These are phyloP conservation scores for Poeciliopsis turneri DNA, from an alignment of 2,797 vertebrate species.

Conservation along the genomic window DNA sequence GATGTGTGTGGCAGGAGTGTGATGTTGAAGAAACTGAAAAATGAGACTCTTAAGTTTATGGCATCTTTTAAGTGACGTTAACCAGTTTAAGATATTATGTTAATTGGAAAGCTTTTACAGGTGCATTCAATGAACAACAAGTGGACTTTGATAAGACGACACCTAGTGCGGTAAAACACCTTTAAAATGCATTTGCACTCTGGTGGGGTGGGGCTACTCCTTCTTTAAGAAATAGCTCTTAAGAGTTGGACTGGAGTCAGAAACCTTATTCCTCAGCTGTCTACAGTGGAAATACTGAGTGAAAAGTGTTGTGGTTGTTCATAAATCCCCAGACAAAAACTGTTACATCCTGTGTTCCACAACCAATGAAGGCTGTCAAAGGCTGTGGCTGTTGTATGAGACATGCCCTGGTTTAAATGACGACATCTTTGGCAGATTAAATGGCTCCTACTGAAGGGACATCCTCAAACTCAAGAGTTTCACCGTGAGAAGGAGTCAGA, in stretches of 20 bases:
- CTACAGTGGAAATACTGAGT: not conserved
- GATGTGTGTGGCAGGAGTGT: conserved; percentile 11
- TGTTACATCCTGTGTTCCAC: conserved; percentile 1
- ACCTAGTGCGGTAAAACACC: not conserved
- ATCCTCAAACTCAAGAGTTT: not conserved
- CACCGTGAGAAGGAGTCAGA: not conserved
- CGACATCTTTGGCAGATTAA: not conserved
- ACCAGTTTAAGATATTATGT: not conserved
- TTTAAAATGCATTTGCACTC: conserved; percentile 1
- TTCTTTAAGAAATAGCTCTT: conserved; percentile 1
- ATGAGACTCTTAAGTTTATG: not conserved
- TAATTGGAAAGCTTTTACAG: not conserved
- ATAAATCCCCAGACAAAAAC: not conserved
- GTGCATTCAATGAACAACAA: not conserved
- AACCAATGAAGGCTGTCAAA: not conserved
- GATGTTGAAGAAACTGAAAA: not conserved
- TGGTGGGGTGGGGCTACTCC: not conserved
- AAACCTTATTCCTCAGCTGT: conserved; percentile 3
- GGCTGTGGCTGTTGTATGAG: not conserved
- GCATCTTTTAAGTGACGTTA: not conserved
- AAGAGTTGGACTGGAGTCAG: not conserved
- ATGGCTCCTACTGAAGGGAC: not conserved
- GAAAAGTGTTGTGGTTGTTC: not conserved
- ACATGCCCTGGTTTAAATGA: not conserved
- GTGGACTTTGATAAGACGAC: conserved; percentile 9